A percentile compares a stretch with the other conserved stretches of the same genome.
These are phyloP conservation scores for Argya squamiceps DNA, from an alignment of 2,797 vertebrate species.

Conservation along the genomic window DNA sequence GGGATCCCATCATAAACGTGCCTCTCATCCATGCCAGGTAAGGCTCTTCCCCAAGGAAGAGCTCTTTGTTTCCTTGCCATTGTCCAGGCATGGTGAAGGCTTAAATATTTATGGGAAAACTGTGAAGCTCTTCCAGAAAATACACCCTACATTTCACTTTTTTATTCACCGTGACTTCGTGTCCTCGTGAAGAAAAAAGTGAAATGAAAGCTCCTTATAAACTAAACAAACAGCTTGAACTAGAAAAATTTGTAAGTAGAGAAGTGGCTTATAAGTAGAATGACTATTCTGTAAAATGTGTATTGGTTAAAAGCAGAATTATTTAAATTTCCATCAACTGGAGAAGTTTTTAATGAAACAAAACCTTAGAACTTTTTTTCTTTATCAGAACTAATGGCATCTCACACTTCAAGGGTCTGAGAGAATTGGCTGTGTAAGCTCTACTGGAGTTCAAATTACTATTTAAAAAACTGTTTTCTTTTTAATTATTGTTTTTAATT, in stretches of 20 bases:
- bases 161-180: fast-evolving
- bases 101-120: not conserved
- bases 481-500: not conserved
- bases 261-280: not conserved
- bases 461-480: fast-evolving
- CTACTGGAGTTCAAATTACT: not conserved
- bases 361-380: not conserved
- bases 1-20: constrained; percentile 87
- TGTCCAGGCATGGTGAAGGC: not conserved
- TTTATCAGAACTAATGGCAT: not conserved
- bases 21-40: constrained; percentile 92
- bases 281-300: fast-evolving
- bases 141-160: fast-evolving
- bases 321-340: not conserved
- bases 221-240: not conserved
- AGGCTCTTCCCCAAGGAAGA: not conserved
- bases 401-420: not conserved
- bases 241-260: not conserved
- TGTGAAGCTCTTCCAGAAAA: not conserved
- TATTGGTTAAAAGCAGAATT: not conserved
- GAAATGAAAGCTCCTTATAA: not conserved
- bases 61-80: not conserved
- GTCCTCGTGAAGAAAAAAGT: not conserved
- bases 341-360: not conserved
- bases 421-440: not conserved